Percentiles rank a stretch among this genome's conserved stretches.
phyloP scores from a whole-genome alignment of 2,113 vertebrate species.

The Muntiacus reevesi region DNA sequence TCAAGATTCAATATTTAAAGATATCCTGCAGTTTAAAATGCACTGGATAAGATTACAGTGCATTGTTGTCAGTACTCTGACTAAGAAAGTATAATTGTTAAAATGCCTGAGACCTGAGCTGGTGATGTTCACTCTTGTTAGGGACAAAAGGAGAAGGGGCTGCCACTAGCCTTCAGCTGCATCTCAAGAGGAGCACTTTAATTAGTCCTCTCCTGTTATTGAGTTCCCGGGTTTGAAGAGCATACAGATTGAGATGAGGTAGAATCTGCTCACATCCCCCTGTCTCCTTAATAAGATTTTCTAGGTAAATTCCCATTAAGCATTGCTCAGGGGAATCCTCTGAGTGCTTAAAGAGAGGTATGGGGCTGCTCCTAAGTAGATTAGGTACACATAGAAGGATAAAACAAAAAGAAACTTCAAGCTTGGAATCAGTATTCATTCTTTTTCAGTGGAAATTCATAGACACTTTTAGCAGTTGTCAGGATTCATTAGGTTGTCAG shows the following conservation, averaged over 20 bases:
- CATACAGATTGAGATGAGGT: background rate
- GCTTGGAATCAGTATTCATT: background rate
- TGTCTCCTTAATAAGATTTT: slow-evolving; percentile 37
- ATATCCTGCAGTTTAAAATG: background rate
- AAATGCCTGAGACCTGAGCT: background rate
- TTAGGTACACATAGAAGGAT: background rate
- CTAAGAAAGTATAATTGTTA: background rate
- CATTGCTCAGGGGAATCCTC: background rate
- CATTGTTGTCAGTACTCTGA: background rate
- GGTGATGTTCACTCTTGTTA: background rate
- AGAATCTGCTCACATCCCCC: background rate
- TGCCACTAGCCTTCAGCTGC: background rate
- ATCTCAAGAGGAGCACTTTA: background rate
- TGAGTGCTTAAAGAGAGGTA: background rate
- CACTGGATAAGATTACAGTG: background rate
- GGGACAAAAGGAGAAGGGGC: background rate
- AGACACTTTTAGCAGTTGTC: background rate
- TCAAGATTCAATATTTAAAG: background rate
- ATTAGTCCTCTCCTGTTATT: background rate
- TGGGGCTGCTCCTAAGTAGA: background rate
- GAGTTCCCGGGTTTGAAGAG: background rate
- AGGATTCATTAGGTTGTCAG: background rate
- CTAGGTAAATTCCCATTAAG: slow-evolving; percentile 43
- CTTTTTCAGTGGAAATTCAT: background rate
- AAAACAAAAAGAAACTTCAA: background rate